phyloP scores from a whole-genome alignment of 1,140 invertebrate genomes.

The Sitodiplosis mosellana region DNA sequence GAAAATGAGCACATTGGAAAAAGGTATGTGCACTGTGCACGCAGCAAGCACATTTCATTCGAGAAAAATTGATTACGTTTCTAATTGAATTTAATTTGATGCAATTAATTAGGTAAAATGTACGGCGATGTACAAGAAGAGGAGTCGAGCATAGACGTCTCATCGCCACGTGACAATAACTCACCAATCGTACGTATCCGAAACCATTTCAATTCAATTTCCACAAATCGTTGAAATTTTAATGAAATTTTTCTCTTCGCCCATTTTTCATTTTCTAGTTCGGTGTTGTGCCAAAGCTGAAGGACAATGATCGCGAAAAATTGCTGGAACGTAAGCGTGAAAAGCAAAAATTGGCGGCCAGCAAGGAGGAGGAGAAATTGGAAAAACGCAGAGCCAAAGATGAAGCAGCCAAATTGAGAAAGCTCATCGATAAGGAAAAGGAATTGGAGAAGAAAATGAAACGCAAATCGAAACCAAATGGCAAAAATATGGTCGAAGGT shows the following conservation, averaged over 20 bases:
- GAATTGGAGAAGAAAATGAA: slow-evolving; percentile 58
- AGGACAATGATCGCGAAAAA: slow-evolving; percentile 40
- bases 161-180: slow-evolving; percentile 45
- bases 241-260: too few relatives aligned
- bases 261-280: too few relatives aligned
- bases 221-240: too few relatives aligned
- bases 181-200: slow-evolving; percentile 47
- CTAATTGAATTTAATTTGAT: not conserved
- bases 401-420: slow-evolving; percentile 39
- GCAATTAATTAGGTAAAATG: slow-evolving; percentile 6
- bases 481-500: slow-evolving; percentile 23
- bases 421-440: slow-evolving; percentile 49
- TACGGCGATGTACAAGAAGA: slow-evolving; percentile 38
- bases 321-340: slow-evolving; percentile 40
- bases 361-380: slow-evolving; percentile 56
- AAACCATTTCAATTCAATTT: too few relatives aligned
- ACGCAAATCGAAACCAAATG: slow-evolving; percentile 37
- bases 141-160: slow-evolving; percentile 45
- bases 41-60: not conserved
- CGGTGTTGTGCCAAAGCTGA: slow-evolving; percentile 37
- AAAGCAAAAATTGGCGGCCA: slow-evolving; percentile 38
- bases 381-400: slow-evolving; percentile 57
- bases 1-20: slow-evolving; percentile 11
- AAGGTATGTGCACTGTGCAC: slow-evolving; percentile 9
- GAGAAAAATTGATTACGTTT: not conserved